Evolutionary conservation across 2,113 vertebrate species (phyloP).

Genomic region (Rhea americana): DNA sequence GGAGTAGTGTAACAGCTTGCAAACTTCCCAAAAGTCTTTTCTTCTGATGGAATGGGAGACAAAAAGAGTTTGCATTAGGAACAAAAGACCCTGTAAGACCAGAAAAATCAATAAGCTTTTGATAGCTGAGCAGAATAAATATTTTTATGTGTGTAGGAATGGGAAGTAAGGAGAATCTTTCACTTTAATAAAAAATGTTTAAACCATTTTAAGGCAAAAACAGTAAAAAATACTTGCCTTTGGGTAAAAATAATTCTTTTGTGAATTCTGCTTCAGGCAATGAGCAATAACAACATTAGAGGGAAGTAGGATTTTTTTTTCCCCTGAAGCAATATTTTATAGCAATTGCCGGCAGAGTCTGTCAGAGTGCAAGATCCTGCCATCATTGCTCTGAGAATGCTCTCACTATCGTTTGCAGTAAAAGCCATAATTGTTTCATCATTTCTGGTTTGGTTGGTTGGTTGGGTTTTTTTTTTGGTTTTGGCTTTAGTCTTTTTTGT

Average conservation of each 20-base stretch:
- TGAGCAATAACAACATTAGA: neutral
- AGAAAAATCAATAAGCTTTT: slow-evolving; percentile 9
- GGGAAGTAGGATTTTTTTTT: neutral
- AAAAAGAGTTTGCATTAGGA: neutral
- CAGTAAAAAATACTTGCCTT: neutral
- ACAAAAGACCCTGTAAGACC: neutral
- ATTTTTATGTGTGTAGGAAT: neutral
- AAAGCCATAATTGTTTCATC: neutral
- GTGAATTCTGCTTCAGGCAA: neutral
- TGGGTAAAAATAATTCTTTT: neutral
- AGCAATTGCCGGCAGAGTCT: neutral
- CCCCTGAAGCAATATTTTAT: neutral
- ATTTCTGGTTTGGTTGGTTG: neutral
- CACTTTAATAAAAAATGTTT: neutral
- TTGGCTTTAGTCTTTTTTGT: neutral
- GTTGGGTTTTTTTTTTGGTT: neutral
- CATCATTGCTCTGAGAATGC: neutral
- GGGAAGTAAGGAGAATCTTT: neutral
- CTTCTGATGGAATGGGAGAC: neutral
- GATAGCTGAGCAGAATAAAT: neutral
- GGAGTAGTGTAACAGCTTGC: neutral
- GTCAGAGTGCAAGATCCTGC: neutral
- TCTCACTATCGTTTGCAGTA: neutral
- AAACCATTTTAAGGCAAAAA: neutral
- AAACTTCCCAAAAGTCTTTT: neutral